Evolutionary conservation across 2,888 invertebrate genomes (phyloP).

Genomic region (Apodemia duryi): DNA sequence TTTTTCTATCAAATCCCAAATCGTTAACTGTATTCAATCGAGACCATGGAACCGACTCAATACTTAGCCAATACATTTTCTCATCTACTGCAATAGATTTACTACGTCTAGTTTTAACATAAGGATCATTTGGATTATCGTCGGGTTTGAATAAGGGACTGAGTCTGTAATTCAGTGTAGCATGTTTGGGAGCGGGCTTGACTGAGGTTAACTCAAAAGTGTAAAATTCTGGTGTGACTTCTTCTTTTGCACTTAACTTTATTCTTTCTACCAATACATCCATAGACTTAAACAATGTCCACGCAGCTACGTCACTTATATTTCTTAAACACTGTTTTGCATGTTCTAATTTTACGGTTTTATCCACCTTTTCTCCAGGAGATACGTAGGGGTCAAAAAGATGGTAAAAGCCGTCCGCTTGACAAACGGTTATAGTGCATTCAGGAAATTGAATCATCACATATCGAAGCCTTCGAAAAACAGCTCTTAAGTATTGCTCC

Average conservation of each 20-base stretch:
- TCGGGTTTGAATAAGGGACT: conserved; percentile 67
- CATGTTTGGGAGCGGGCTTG: conserved; percentile 70
- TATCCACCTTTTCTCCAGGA: conserved; percentile 40
- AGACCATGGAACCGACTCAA: conserved; percentile 64
- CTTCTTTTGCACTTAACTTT: conserved; percentile 39
- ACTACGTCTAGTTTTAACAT: conserved; percentile 47
- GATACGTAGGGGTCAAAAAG: conserved; percentile 81
- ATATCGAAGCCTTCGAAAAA: conserved; percentile 66
- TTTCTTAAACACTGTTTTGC: conserved; percentile 28
- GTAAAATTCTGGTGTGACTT: conserved; percentile 66
- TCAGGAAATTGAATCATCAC: conserved; percentile 79
- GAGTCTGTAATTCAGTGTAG: conserved; percentile 60
- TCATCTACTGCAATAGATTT: conserved; percentile 56
- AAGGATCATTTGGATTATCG: conserved; percentile 57
- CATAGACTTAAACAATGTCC: conserved; percentile 66
- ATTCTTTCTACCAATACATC: conserved; percentile 53
- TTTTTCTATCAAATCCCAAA: conserved; percentile 53
- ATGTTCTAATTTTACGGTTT: conserved; percentile 19
- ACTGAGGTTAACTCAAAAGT: conserved; percentile 79
- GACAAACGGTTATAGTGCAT: conserved; percentile 78
- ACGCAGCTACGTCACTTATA: conserved; percentile 53
- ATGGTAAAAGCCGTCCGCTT: conserved; percentile 76
- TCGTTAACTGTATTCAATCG: conserved; percentile 56
- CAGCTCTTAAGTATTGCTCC: conserved; percentile 67
- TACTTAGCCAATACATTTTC: conserved; percentile 72